These are phyloP conservation scores for Lasioglossum vierecki DNA, from an alignment of 2,888 invertebrate genomes.

Conservation along the genomic window DNA sequence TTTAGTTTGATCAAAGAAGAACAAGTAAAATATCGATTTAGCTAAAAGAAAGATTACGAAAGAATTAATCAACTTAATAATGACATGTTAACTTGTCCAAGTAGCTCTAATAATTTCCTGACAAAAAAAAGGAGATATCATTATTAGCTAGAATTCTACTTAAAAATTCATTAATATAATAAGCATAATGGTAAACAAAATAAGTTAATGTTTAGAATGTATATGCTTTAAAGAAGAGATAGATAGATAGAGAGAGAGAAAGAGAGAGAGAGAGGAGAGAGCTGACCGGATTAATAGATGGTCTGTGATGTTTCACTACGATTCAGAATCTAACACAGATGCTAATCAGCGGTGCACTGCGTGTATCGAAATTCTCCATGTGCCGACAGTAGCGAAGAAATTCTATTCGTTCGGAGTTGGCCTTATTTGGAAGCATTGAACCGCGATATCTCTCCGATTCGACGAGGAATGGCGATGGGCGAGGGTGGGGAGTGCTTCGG, in stretches of 20 bases:
- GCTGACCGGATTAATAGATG: background rate
- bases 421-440: conserved; percentile 63
- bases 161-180: background rate
- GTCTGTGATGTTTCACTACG: background rate
- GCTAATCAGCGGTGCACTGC: conserved; percentile 43
- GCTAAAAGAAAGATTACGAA: background rate
- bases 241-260: too few species aligned
- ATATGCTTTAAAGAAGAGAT: too few species aligned
- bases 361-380: conserved; percentile 20
- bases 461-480: conserved; percentile 18
- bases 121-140: background rate
- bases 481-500: background rate
- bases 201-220: too few species aligned
- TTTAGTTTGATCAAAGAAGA: background rate
- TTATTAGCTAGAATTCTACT: background rate
- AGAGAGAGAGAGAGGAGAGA: too few species aligned
- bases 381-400: conserved; percentile 33
- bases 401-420: conserved; percentile 58
- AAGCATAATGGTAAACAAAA: too few species aligned
- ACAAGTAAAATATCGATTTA: too few species aligned
- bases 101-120: background rate
- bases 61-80: background rate
- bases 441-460: conserved; percentile 56
- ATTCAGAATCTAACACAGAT: background rate
- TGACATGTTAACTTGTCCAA: background rate